These are phyloP conservation scores for Halcyon badia DNA, from an alignment of 2,797 vertebrate species.

Conservation along the genomic window DNA sequence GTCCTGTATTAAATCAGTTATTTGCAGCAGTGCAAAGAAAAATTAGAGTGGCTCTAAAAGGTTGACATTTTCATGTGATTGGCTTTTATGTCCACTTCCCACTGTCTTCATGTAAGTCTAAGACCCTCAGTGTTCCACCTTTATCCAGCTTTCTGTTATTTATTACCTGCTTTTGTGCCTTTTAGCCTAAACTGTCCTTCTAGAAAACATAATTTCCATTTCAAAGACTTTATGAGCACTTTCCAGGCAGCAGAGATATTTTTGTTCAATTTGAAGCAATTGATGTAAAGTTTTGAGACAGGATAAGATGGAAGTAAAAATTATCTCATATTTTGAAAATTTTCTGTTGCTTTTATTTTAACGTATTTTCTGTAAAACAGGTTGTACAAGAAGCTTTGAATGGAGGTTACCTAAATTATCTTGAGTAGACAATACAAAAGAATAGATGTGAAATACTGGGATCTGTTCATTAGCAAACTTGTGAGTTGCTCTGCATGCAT, in stretches of 20 bases:
- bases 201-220: constrained; percentile 23
- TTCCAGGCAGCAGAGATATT: not conserved
- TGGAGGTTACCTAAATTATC: not conserved
- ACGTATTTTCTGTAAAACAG: not conserved
- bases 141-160: not conserved
- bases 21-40: not conserved
- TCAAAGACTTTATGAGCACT: constrained; percentile 4
- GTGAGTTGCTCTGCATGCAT: rapidly evolving
- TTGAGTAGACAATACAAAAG: not conserved
- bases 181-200: constrained; percentile 5
- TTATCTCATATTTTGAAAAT: not conserved
- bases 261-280: constrained; percentile 7
- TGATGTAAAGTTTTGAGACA: not conserved
- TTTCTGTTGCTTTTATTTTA: not conserved
- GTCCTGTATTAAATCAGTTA: not conserved
- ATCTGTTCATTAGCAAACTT: not conserved
- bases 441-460: not conserved
- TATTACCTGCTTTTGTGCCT: not conserved
- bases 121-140: not conserved
- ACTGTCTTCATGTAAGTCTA: not conserved
- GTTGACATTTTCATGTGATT: not conserved
- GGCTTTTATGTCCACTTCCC: not conserved
- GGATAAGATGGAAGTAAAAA: not conserved
- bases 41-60: not conserved
- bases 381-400: not conserved